A percentile compares a stretch with the other conserved stretches of the same genome.
Conservation (phyloP, 2,888 invertebrate species). For the Synergus japonicus region DNA sequence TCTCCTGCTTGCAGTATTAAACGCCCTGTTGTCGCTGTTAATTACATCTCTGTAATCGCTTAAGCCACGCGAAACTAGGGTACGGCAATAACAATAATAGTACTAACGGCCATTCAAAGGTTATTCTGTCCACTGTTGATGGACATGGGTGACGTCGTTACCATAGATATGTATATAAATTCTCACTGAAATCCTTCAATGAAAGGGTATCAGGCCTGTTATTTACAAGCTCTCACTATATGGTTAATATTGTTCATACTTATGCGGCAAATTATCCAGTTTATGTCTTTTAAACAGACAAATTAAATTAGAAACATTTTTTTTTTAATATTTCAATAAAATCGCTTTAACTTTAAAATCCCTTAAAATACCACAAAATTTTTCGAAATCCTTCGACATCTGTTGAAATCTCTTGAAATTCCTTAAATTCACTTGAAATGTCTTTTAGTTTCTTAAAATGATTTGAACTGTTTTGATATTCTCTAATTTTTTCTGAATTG, state of each 20-base stretch:
- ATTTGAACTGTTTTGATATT: too few species aligned
- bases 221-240: background rate
- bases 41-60: conserved; percentile 40
- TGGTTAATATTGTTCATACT: background rate
- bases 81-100: conserved; percentile 38
- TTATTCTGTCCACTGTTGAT: conserved; percentile 31
- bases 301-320: too few species aligned
- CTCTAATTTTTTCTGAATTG: too few species aligned
- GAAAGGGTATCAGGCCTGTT: background rate
- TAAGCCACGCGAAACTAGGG: conserved; percentile 40
- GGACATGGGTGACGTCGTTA: conserved; percentile 3
- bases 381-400: too few species aligned
- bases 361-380: too few species aligned
- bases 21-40: conserved; percentile 37
- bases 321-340: too few species aligned
- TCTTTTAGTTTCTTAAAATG: too few species aligned
- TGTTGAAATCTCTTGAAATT: too few species aligned
- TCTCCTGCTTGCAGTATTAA: conserved; percentile 23
- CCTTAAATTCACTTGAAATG: too few species aligned
- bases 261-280: background rate
- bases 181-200: conserved; percentile 4
- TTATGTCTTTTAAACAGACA: background rate
- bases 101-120: conserved; percentile 34
- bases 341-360: too few species aligned
- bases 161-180: background rate